Percentiles rank a stretch among this genome's conserved stretches.
These are phyloP conservation scores for Chironomus tentans DNA, from an alignment of 2,888 invertebrate genomes.

Conservation along the genomic window DNA sequence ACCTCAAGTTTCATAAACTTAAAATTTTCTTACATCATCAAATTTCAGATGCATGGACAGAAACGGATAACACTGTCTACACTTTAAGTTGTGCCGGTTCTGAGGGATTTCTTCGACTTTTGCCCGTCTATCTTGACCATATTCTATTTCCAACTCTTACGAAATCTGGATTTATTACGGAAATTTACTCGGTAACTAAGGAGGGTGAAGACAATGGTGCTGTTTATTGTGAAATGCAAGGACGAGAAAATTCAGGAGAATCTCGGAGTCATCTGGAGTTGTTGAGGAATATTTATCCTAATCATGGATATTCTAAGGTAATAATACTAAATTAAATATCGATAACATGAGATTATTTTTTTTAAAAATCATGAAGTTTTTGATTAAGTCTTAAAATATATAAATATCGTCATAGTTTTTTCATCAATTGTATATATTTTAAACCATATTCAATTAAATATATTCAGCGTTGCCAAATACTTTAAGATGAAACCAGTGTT, in stretches of 20 bases:
- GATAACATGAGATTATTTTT: no score
- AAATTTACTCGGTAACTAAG: constrained; percentile 85
- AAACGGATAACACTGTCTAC: constrained; percentile 79
- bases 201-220: constrained; percentile 87
- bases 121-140: constrained; percentile 87
- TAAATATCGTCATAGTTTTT: no score
- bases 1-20: neutral
- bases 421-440: no score
- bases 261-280: constrained; percentile 57
- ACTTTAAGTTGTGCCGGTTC: constrained; percentile 80
- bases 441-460: no score
- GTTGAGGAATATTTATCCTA: constrained; percentile 65
- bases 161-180: constrained; percentile 73
- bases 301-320: constrained; percentile 65
- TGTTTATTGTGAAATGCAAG: constrained; percentile 95
- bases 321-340: no score
- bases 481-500: no score
- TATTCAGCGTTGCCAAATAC: no score
- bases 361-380: no score
- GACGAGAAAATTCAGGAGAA: constrained; percentile 70
- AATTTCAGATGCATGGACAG: constrained; percentile 32
- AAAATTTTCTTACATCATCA: constrained; percentile 7
- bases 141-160: constrained; percentile 75
- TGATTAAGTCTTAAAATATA: no score
- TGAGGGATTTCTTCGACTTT: constrained; percentile 76